These are phyloP conservation scores for Eupeodes luniger DNA, from an alignment of 2,888 invertebrate species.

Conservation along the genomic window DNA sequence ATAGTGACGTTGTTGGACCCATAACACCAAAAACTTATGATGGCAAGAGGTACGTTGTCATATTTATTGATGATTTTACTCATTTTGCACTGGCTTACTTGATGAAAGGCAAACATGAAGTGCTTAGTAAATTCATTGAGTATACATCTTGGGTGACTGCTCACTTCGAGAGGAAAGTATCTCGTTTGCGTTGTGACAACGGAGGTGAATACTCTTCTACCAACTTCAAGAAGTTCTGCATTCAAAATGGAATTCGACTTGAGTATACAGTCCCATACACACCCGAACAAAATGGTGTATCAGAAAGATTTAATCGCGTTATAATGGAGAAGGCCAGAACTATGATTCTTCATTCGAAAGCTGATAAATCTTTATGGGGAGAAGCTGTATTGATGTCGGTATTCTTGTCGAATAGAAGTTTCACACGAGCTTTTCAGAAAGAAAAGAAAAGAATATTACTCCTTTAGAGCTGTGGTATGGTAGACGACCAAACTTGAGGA, in stretches of 20 bases:
- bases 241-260: background rate
- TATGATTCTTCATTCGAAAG: too few relatives aligned
- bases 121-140: background rate
- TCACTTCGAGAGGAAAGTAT: constrained; percentile 8
- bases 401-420: too few relatives aligned
- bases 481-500: background rate
- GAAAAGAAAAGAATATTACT: too few relatives aligned
- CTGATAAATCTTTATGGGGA: too few relatives aligned
- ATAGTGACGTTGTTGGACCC: background rate
- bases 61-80: background rate
- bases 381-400: too few relatives aligned
- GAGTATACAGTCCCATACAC: constrained; percentile 8
- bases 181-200: constrained; percentile 17
- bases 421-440: too few relatives aligned
- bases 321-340: too few relatives aligned
- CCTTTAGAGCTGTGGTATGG: too few relatives aligned
- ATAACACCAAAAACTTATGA: background rate
- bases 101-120: constrained; percentile 13
- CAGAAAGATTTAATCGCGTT: too few relatives aligned
- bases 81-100: constrained; percentile 15
- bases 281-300: constrained; percentile 9
- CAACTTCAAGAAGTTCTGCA: background rate
- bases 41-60: background rate
- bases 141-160: background rate
- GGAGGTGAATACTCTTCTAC: constrained; percentile 9